Percentiles rank a stretch among this genome's conserved stretches.
These are phyloP conservation scores for Melanotaenia parkinsoni DNA, from an alignment of 2,797 vertebrate genomes.

Conservation along the genomic window DNA sequence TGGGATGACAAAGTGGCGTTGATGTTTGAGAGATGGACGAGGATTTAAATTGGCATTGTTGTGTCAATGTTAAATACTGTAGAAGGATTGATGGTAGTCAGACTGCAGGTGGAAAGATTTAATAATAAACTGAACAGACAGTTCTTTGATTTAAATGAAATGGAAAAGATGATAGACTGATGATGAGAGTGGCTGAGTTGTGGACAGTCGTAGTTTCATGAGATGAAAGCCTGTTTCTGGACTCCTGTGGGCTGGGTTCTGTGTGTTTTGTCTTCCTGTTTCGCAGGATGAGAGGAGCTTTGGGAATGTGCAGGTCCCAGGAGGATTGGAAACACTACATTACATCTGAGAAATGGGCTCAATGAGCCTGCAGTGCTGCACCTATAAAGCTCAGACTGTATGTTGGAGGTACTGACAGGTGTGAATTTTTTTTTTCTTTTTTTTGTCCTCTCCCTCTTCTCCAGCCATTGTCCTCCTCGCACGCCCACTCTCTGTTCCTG, in stretches of 20 bases:
- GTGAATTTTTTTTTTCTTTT: conserved; percentile 15
- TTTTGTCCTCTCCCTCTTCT: too few relatives aligned
- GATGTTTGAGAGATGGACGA: too few relatives aligned
- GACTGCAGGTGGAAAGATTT: too few relatives aligned
- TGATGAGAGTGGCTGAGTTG: neutral
- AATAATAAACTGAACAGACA: too few relatives aligned
- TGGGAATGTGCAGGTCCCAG: neutral
- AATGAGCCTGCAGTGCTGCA: neutral
- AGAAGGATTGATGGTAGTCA: too few relatives aligned
- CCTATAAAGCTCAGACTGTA: neutral
- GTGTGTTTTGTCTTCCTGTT: neutral
- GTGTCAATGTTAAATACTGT: too few relatives aligned
- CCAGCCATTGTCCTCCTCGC: too few relatives aligned
- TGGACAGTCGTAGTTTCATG: neutral
- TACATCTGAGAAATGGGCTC: neutral
- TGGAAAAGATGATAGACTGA: too few relatives aligned
- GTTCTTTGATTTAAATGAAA: neutral
- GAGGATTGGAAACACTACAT: too few relatives aligned
- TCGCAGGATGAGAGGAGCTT: neutral
- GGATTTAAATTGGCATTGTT: too few relatives aligned
- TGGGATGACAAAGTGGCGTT: too few relatives aligned
- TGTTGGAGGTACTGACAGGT: conserved; percentile 20
- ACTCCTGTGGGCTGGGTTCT: neutral
- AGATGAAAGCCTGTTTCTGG: neutral
- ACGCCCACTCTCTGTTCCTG: neutral